A percentile compares a stretch with the other conserved stretches of the same genome.
phyloP scores from a whole-genome alignment of 1,140 invertebrate species.

The Globodera ellingtonae region DNA sequence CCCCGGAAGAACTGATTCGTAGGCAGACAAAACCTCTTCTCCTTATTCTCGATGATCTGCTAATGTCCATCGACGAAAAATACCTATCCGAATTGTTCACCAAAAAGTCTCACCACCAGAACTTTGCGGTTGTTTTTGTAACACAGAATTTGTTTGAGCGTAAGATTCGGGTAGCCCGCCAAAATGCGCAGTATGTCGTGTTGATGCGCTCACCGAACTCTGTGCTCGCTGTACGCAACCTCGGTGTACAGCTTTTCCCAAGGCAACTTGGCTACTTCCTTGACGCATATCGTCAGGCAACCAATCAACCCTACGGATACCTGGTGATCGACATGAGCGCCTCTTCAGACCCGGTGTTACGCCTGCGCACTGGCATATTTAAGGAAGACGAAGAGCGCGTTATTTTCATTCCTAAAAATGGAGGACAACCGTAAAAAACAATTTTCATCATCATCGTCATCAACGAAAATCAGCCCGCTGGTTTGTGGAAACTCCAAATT shows the following conservation, averaged over 20 bases:
- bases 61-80: no score
- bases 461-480: neutral
- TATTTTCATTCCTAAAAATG: slow-evolving; percentile 18
- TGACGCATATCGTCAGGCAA: neutral
- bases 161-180: neutral
- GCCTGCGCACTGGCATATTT: slow-evolving; percentile 19
- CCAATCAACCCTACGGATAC: slow-evolving; percentile 13
- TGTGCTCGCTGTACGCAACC: slow-evolving; percentile 1
- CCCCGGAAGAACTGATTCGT: neutral
- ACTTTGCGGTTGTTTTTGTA: no score
- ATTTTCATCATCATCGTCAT: no score
- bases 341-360: slow-evolving; percentile 3
- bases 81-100: no score
- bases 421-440: neutral
- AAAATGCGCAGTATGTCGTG: slow-evolving; percentile 25
- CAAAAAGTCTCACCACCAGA: no score
- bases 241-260: slow-evolving; percentile 25
- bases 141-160: no score
- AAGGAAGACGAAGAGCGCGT: slow-evolving; percentile 4
- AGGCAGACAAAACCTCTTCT: neutral
- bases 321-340: slow-evolving; percentile 23
- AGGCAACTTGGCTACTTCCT: no score
- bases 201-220: slow-evolving; percentile 26
- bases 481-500: slow-evolving; percentile 3
- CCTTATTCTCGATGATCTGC: no score